These are phyloP conservation scores for Tursiops truncatus DNA, from an alignment of 2,113 vertebrate genomes.

Conservation along the genomic window DNA sequence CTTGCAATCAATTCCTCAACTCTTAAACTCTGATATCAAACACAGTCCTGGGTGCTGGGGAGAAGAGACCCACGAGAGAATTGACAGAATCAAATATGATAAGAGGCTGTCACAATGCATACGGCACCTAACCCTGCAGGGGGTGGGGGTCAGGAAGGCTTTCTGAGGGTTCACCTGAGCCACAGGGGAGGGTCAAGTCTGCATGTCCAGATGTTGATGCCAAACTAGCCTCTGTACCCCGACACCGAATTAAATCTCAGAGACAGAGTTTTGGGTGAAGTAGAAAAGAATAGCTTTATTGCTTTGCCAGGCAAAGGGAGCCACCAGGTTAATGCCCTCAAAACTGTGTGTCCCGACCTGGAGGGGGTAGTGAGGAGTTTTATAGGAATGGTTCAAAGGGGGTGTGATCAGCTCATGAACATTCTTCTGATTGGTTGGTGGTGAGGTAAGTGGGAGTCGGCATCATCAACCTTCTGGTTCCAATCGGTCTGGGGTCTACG, in stretches of 20 bases:
- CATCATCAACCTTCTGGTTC: neutral
- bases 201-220: neutral
- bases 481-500: neutral
- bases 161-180: neutral
- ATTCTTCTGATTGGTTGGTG: neutral
- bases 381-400: neutral
- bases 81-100: neutral
- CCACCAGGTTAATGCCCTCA: neutral
- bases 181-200: neutral
- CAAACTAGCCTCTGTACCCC: neutral
- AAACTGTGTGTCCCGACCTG: neutral
- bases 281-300: neutral
- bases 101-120: rapidly evolving
- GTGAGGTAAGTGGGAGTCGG: neutral
- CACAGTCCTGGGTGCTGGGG: neutral
- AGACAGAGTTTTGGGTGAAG: neutral
- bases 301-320: neutral
- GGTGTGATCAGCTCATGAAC: neutral
- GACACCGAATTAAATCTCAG: neutral
- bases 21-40: neutral
- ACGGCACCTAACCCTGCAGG: too few species aligned
- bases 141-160: too few species aligned
- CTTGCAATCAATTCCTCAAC: too few species aligned
- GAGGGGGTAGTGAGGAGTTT: neutral
- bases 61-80: neutral